Conservation (phyloP, 2,888 invertebrate species). For the Fragum sueziense region DNA sequence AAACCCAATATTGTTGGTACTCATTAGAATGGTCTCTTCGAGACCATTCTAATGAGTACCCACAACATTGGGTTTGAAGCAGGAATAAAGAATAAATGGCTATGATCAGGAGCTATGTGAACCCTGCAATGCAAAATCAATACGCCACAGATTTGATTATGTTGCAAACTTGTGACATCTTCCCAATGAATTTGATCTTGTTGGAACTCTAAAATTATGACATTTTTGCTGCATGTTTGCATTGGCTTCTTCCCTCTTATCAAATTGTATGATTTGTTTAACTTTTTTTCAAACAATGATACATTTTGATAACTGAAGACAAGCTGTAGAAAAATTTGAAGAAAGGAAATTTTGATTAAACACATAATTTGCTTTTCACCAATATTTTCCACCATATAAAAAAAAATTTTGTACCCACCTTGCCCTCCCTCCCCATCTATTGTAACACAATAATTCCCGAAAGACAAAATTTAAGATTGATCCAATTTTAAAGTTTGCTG, state of each 20-base stretch:
- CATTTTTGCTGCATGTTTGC: background rate
- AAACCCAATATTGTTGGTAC: background rate
- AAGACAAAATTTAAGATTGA: no score
- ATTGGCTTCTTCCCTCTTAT: background rate
- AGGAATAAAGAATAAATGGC: background rate
- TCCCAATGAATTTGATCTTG: background rate
- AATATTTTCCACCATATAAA: no score
- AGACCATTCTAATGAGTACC: constrained; percentile 6
- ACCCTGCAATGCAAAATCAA: background rate
- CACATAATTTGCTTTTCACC: no score
- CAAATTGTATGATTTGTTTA: no score
- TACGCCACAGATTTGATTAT: background rate
- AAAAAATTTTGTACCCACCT: no score
- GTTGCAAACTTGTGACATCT: background rate
- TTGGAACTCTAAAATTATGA: background rate
- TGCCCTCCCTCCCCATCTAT: no score
- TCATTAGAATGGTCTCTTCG: background rate
- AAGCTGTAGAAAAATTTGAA: background rate
- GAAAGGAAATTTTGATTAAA: no score
- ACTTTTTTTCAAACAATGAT: background rate
- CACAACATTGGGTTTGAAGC: background rate
- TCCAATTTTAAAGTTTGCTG: no score
- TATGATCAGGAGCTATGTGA: background rate
- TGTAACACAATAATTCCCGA: no score
- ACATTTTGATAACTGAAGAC: background rate